These are phyloP conservation scores for Ylistrum balloti DNA, from an alignment of 1,140 invertebrate genomes.

Conservation along the genomic window DNA sequence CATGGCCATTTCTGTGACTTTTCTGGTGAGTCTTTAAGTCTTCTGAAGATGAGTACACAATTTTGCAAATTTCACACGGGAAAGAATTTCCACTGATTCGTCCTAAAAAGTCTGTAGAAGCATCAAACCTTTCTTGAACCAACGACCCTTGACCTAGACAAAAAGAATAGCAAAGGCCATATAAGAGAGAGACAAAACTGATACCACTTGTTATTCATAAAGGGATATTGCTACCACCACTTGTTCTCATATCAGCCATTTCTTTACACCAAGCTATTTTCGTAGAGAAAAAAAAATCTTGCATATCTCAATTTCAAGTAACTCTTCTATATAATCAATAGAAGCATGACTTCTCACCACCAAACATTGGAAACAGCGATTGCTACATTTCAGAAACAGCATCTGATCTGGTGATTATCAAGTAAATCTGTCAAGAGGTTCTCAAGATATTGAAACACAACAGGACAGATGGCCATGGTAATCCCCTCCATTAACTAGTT, in stretches of 20 bases:
- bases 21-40: constrained; percentile 31
- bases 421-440: too few species aligned
- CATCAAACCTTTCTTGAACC: not conserved
- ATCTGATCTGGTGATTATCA: too few species aligned
- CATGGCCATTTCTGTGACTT: not conserved
- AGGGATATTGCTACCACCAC: too few species aligned
- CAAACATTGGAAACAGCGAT: too few species aligned
- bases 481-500: too few species aligned
- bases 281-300: constrained; percentile 38
- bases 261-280: constrained; percentile 47
- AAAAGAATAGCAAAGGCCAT: not conserved
- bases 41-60: constrained; percentile 25
- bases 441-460: too few species aligned
- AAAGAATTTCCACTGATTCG: not conserved
- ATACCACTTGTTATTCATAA: too few species aligned
- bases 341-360: too few species aligned
- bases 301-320: not conserved
- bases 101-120: not conserved
- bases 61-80: not conserved
- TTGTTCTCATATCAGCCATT: constrained; percentile 4
- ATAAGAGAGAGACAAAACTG: too few species aligned
- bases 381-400: too few species aligned
- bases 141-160: constrained; percentile 23
- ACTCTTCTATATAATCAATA: too few species aligned
- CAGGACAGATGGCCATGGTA: too few species aligned